Conservation (phyloP, 2,888 invertebrate genomes). For the Megastigmus dorsalis region DNA sequence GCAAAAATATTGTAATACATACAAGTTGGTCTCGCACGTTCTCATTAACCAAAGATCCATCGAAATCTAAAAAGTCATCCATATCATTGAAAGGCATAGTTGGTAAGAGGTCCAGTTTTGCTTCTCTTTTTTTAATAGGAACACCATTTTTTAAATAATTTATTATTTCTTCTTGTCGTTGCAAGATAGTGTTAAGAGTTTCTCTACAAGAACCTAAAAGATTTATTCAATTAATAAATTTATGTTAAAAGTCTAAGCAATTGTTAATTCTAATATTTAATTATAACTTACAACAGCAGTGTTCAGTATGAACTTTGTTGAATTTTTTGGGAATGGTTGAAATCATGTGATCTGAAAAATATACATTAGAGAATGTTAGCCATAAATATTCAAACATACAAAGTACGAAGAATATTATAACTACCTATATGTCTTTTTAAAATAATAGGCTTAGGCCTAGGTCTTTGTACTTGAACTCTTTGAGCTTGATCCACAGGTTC, state of each 20-base stretch:
- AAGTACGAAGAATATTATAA: too few species aligned
- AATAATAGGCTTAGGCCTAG: too few species aligned
- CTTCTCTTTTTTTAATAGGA: too few species aligned
- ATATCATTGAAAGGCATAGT: slow-evolving; percentile 45
- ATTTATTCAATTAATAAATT: not conserved
- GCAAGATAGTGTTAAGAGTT: slow-evolving; percentile 20
- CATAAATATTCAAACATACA: not conserved
- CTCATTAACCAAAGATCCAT: slow-evolving; percentile 45
- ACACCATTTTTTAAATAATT: not conserved
- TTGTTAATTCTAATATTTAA: too few species aligned
- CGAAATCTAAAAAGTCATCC: slow-evolving; percentile 51
- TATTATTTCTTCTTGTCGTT: slow-evolving; percentile 41
- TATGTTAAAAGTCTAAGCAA: not conserved
- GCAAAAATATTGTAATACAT: slow-evolving; percentile 23
- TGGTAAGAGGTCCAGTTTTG: slow-evolving; percentile 41
- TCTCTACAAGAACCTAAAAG: slow-evolving; percentile 39
- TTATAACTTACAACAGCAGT: slow-evolving; percentile 36
- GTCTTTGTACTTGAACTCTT: too few species aligned
- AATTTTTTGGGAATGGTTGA: not conserved
- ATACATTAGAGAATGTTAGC: not conserved
- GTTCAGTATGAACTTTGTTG: slow-evolving; percentile 18
- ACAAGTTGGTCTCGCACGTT: slow-evolving; percentile 48
- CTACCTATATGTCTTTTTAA: too few species aligned
- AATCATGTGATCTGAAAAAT: not conserved
- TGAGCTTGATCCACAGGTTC: too few species aligned